A percentile compares a stretch with the other conserved stretches of the same genome.
Evolutionary conservation across 2,888 invertebrate species (phyloP).

Genomic region (Drosophila rubida): DNA sequence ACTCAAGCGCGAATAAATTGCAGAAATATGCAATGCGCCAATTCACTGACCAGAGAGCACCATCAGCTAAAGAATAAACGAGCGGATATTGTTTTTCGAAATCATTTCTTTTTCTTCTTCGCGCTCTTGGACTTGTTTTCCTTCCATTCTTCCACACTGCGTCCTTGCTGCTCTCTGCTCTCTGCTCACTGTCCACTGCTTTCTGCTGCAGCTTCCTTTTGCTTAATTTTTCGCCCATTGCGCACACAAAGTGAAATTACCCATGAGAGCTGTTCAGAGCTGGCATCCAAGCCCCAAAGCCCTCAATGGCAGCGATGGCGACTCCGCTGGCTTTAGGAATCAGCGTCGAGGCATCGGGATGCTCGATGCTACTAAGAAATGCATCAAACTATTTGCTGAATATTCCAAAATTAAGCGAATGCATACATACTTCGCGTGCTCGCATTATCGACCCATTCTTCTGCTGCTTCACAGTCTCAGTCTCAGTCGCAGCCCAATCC

Average conservation of each 20-base stretch:
- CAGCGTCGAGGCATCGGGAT: neutral
- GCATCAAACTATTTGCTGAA: conserved; percentile 53
- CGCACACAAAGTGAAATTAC: conserved; percentile 74
- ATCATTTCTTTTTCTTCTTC: conserved; percentile 61
- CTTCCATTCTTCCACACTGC: conserved; percentile 2
- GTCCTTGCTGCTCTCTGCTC: neutral
- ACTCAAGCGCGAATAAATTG: conserved; percentile 71
- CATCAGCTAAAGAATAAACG: conserved; percentile 51
- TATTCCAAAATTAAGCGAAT: conserved; percentile 28
- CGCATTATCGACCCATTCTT: neutral
- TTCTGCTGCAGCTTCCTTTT: conserved; percentile 39
- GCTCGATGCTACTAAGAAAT: conserved; percentile 37
- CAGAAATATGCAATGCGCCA: conserved; percentile 73
- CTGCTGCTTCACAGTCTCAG: neutral
- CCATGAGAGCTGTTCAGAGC: conserved; percentile 60
- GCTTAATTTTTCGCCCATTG: conserved; percentile 72
- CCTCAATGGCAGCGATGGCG: conserved; percentile 7
- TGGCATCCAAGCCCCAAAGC: conserved; percentile 20
- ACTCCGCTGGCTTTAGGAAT: conserved; percentile 9
- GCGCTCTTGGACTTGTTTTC: conserved; percentile 30
- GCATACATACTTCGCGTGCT: neutral
- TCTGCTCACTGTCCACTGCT: neutral
- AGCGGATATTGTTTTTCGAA: conserved; percentile 75
- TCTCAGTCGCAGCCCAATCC: neutral
- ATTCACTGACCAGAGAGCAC: conserved; percentile 55